phyloP scores from a whole-genome alignment of 2,113 vertebrate genomes.

The Caranx ignobilis region DNA sequence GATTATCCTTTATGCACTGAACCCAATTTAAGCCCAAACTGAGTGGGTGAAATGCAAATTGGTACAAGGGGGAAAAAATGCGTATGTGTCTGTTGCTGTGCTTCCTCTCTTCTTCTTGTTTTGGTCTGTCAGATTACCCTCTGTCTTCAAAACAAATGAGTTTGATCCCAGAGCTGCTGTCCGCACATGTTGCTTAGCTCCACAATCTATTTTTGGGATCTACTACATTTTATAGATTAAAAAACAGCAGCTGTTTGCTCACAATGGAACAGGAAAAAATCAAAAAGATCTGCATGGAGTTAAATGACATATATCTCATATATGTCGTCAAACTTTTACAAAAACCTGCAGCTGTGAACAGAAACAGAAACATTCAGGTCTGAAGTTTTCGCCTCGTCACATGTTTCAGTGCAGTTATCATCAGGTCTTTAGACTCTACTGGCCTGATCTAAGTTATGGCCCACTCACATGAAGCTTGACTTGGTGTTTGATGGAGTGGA shows the following conservation, averaged over 20 bases:
- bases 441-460: too few relatives aligned
- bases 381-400: too few relatives aligned
- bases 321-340: too few relatives aligned
- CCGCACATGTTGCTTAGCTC: constrained; percentile 7
- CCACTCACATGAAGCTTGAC: too few relatives aligned
- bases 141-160: constrained; percentile 47
- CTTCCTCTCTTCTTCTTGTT: constrained; percentile 4
- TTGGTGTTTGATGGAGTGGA: too few relatives aligned
- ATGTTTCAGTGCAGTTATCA: too few relatives aligned
- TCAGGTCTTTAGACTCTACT: too few relatives aligned
- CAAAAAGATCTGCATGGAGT: too few relatives aligned
- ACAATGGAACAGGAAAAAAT: constrained; percentile 7
- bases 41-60: constrained; percentile 53
- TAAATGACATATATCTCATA: too few relatives aligned
- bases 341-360: too few relatives aligned
- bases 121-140: background rate
- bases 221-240: background rate
- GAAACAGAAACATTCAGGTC: too few relatives aligned
- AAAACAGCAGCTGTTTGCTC: background rate
- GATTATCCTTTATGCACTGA: constrained; percentile 56
- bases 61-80: background rate
- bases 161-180: constrained; percentile 22
- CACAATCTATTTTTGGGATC: constrained; percentile 13
- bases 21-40: constrained; percentile 47
- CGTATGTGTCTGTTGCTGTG: constrained; percentile 8